Evolutionary conservation across 2,113 vertebrate species (phyloP), one percentile per base, ranked within the genome.

Genomic region (Bos indicus): DNA sequence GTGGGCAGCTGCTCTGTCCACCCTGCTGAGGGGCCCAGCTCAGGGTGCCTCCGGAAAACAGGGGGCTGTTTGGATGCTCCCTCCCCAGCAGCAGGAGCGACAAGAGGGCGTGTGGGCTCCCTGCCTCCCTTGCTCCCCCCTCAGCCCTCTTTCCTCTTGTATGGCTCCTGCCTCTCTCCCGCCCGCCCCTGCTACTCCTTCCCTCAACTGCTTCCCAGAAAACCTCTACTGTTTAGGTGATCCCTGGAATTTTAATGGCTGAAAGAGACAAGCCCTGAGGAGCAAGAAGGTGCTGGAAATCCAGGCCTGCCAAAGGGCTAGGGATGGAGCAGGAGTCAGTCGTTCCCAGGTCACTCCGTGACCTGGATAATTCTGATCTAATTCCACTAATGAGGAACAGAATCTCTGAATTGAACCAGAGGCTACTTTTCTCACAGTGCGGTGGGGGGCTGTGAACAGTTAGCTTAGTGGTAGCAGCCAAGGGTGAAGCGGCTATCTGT

Each of bases 41-140:
- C 51, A 7, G 0, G 1, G 56, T 23, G 9, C 67, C 7, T 0
- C 52, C 3, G 19, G 74, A 81, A 48, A 15, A 3, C 0, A 2
- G n/a, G 21, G 9, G 2, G 6, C 43, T 82, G 52, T 23, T 12
- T 57, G 13, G 28, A 59, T 5, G 26, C 21, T 16, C 48, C 40
- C 30, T 59, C 15, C 9, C 51, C 52, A 81, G 51, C 0, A 87
- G 94, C 25, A 59, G 60, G 85, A 3, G 2, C 36, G 23, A 48
- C 33, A 5, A 14, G 71, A 59, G 16, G 28, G 71, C 14, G 12
- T 6, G 13, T 2, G 36, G 84, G 64, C 48, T 74, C 52, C 67
- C 33, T 19, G 71, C 23, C 36, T 56, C 13, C n/a, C 25, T 19
- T 4, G 19, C 1, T 13, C 28, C 40, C 30, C 2, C 1, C 36